These are phyloP conservation scores for Drosophila parabipectinata DNA, from an alignment of 1,140 invertebrate genomes.

Conservation along the genomic window DNA sequence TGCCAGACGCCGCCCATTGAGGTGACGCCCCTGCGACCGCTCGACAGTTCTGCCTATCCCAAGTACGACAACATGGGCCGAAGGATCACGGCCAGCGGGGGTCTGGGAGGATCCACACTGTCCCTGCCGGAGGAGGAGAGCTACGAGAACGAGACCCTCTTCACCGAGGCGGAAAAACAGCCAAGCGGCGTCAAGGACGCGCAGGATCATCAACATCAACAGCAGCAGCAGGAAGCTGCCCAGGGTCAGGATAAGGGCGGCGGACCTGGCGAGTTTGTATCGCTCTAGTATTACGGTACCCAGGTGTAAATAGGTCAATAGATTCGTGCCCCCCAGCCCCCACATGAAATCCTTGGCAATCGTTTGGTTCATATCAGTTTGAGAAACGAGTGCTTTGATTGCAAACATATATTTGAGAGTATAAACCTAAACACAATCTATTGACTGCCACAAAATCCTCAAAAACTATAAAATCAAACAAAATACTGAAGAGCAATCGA, in stretches of 20 bases:
- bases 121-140: slow-evolving; percentile 88
- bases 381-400: slow-evolving; percentile 30
- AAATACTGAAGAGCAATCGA: slow-evolving; percentile 53
- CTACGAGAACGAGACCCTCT: slow-evolving; percentile 74
- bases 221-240: slow-evolving; percentile 26
- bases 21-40: slow-evolving; percentile 62
- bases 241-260: slow-evolving; percentile 52
- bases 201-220: slow-evolving; percentile 26
- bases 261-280: slow-evolving; percentile 71
- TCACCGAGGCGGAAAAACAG: slow-evolving; percentile 70
- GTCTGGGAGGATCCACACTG: slow-evolving; percentile 88
- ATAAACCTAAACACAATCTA: slow-evolving; percentile 54
- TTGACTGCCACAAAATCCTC: slow-evolving; percentile 51
- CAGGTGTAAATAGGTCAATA: slow-evolving; percentile 80
- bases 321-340: slow-evolving; percentile 39
- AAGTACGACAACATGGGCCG: slow-evolving; percentile 96
- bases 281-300: slow-evolving; percentile 83
- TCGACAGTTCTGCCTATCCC: slow-evolving; percentile 82
- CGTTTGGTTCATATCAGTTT: slow-evolving; percentile 73
- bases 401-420: slow-evolving; percentile 1
- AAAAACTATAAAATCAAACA: neutral
- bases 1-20: slow-evolving; percentile 73
- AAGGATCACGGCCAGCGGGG: slow-evolving; percentile 92
- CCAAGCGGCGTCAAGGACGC: slow-evolving; percentile 11
- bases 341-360: slow-evolving; percentile 47